phyloP scores from a whole-genome alignment of 2,113 vertebrate genomes.

The Xiphophorus couchianus region DNA sequence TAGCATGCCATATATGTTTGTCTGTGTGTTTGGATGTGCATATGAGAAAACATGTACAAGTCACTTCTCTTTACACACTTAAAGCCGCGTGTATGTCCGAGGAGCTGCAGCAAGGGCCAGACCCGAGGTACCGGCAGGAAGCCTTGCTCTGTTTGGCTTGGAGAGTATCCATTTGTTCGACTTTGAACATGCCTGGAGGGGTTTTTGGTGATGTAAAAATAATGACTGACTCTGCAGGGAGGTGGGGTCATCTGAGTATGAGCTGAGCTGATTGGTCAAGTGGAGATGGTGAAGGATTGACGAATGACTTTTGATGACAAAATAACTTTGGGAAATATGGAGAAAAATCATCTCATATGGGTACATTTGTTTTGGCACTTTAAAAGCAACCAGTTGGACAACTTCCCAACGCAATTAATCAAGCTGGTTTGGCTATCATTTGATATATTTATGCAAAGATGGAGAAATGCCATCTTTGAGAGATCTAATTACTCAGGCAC shows the following conservation, averaged over 20 bases:
- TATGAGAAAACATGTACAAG: conserved; percentile 42
- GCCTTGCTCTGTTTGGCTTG: conserved; percentile 62
- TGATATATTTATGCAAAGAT: conserved; percentile 32
- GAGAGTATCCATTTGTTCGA: conserved; percentile 57
- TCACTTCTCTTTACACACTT: conserved; percentile 52
- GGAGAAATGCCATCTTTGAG: conserved; percentile 21
- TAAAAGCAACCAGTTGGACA: conserved; percentile 11
- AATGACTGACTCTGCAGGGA: conserved; percentile 34
- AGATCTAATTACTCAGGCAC: conserved; percentile 45
- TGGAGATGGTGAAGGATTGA: conserved; percentile 25
- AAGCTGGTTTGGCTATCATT: conserved; percentile 32
- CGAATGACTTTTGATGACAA: conserved; percentile 31
- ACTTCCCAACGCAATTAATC: conserved; percentile 28
- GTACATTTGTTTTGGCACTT: conserved; percentile 24
- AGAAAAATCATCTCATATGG: conserved; percentile 9
- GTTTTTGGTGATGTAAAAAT: conserved; percentile 58
- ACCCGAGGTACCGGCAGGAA: conserved; percentile 57
- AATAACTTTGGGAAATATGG: conserved; percentile 23
- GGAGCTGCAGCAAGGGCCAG: conserved; percentile 33
- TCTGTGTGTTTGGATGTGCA: conserved; percentile 46
- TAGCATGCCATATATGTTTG: conserved; percentile 55
- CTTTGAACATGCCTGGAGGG: conserved; percentile 55
- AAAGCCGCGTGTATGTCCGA: conserved; percentile 49
- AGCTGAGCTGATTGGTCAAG: conserved; percentile 38
- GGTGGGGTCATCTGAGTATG: conserved; percentile 35